Conservation (phyloP, 1,140 invertebrate genomes). For the Cherax destructor region DNA sequence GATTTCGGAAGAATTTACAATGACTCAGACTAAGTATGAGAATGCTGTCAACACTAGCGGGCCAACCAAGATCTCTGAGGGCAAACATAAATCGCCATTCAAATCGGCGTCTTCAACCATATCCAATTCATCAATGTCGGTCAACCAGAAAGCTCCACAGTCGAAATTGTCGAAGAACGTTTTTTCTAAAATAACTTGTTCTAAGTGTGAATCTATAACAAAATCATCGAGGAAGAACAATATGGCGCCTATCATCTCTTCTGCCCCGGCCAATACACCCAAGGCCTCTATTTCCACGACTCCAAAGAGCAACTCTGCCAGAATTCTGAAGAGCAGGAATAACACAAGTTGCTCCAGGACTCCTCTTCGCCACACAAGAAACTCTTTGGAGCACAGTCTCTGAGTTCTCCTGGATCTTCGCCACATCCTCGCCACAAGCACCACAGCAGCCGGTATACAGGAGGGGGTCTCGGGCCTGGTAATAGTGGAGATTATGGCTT, state of each 20-base stretch:
- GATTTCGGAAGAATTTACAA: conserved; percentile 70
- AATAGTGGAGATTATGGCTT: not conserved
- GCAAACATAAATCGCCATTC: conserved; percentile 4
- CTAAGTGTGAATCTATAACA: conserved; percentile 38
- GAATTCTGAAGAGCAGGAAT: not conserved
- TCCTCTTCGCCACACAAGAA: conserved; percentile 24
- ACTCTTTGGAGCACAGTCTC: not conserved
- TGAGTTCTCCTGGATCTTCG: conserved; percentile 30
- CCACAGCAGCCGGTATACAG: conserved; percentile 4
- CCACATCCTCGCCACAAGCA: conserved; percentile 42
- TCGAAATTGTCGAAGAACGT: conserved; percentile 39
- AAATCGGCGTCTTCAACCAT: not conserved
- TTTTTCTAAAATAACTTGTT: conserved; percentile 46
- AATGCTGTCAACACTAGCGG: conserved; percentile 45
- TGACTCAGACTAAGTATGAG: conserved; percentile 68
- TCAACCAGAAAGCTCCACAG: conserved; percentile 13
- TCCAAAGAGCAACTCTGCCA: not conserved
- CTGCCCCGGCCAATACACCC: not conserved
- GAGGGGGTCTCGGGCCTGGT: not conserved
- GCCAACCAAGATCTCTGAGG: conserved; percentile 1
- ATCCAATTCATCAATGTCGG: conserved; percentile 10
- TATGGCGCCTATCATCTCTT: conserved; percentile 40
- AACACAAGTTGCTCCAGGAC: not conserved
- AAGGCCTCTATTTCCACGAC: not conserved
- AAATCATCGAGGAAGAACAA: conserved; percentile 34